phyloP scores from a whole-genome alignment of 2,113 vertebrate species.

The Ancistrus triradiatus region DNA sequence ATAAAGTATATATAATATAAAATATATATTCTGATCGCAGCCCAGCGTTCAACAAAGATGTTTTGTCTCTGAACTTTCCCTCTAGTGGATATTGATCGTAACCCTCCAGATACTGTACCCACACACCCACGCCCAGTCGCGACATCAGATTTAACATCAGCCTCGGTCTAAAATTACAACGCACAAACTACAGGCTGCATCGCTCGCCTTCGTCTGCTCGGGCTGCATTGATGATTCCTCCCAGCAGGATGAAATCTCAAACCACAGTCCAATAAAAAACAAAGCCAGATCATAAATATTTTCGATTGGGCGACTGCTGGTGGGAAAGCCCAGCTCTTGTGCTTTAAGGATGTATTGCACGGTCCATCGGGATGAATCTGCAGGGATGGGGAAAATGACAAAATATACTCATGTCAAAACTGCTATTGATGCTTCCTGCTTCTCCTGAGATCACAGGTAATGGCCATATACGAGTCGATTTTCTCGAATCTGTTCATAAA shows the following conservation, averaged over 20 bases:
- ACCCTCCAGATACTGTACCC: no score
- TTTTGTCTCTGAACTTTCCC: no score
- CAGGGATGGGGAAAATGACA: conserved; percentile 13
- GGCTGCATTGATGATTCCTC: conserved; percentile 29
- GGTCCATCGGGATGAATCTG: conserved; percentile 13
- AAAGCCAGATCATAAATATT: conserved; percentile 41
- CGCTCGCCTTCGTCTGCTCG: conserved; percentile 13
- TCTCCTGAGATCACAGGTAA: conserved; percentile 14
- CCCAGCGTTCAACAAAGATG: no score
- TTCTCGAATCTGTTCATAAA: conserved; percentile 1
- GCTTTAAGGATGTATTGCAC: conserved; percentile 12
- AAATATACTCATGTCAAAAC: conserved; percentile 32
- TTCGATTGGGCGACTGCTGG: conserved; percentile 40
- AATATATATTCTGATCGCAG: no score
- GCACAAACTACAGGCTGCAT: no score
- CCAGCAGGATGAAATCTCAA: conserved; percentile 35
- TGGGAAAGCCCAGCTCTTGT: conserved; percentile 19
- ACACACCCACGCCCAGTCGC: no score
- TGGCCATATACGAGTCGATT: conserved; percentile 2
- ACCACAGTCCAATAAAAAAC: conserved; percentile 45
- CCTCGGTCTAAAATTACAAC: no score
- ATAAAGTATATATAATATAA: no score
- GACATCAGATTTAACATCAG: no score
- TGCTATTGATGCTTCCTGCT: not conserved
- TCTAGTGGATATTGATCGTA: no score